A percentile compares a stretch with the other conserved stretches of the same genome.
Evolutionary conservation across 2,797 vertebrate species (phyloP).

Genomic region (Pantherophis vulpinus): DNA sequence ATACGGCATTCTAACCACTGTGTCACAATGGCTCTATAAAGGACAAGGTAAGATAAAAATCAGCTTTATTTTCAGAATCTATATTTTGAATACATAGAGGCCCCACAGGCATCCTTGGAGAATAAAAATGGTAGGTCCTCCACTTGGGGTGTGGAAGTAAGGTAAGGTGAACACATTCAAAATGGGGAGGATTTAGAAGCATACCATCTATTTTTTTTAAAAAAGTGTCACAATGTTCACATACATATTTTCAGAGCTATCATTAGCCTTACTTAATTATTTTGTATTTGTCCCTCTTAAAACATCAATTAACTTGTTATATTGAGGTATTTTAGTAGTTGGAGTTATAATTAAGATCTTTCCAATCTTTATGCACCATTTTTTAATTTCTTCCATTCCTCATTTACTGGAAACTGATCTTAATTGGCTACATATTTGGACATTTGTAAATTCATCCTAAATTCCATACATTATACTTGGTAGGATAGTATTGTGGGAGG

Average conservation of each 20-base stretch:
- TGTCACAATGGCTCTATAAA: background rate
- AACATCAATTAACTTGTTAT: background rate
- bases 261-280: background rate
- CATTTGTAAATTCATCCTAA: background rate
- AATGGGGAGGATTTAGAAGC: background rate
- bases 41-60: background rate
- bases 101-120: background rate
- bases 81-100: background rate
- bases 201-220: background rate
- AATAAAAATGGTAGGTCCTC: background rate
- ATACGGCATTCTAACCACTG: background rate
- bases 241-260: background rate
- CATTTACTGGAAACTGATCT: background rate
- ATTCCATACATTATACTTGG: background rate
- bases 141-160: background rate
- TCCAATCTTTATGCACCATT: background rate
- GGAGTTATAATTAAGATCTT: accelerated
- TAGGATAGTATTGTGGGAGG: background rate
- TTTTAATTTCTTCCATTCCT: background rate
- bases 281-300: background rate
- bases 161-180: background rate
- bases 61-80: background rate
- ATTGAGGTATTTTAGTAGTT: background rate
- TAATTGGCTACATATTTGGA: background rate
- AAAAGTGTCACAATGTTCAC: background rate